These are phyloP conservation scores for Menura novaehollandiae DNA, from an alignment of 2,113 vertebrate genomes.

Conservation along the genomic window DNA sequence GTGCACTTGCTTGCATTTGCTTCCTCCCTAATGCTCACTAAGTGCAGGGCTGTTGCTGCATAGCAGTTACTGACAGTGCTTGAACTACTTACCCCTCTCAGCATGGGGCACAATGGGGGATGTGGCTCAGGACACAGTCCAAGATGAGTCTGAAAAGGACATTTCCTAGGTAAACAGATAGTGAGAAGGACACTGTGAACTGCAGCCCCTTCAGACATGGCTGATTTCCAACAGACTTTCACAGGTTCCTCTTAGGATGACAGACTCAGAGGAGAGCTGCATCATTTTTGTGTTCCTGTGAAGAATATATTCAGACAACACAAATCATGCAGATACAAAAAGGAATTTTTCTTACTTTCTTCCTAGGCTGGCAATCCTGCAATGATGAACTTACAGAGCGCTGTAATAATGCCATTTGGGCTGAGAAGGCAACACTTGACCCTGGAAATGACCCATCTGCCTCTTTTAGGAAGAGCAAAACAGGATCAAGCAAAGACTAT, in stretches of 20 bases:
- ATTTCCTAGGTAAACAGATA: neutral
- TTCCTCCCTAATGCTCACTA: neutral
- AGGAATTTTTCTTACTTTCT: neutral
- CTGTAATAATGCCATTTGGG: neutral
- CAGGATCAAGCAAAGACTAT: neutral
- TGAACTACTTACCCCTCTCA: neutral
- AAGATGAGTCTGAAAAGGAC: neutral
- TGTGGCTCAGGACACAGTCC: neutral
- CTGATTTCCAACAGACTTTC: neutral
- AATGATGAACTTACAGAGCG: neutral
- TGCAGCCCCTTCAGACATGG: neutral
- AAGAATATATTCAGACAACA: neutral
- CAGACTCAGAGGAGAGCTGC: neutral
- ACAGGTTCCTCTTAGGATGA: neutral
- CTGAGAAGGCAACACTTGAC: neutral
- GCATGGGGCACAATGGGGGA: neutral
- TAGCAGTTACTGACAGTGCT: neutral
- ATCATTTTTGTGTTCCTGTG: neutral
- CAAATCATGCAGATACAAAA: neutral
- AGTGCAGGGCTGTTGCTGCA: neutral
- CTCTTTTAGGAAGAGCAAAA: neutral
- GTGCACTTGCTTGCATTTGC: accelerated
- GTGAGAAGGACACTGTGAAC: neutral
- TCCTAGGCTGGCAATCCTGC: neutral
- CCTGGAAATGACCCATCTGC: neutral